Evolutionary conservation across 1,140 invertebrate species (phyloP), one percentile per base, ranked within the genome.

Genomic region (Drosophila takahashii): DNA sequence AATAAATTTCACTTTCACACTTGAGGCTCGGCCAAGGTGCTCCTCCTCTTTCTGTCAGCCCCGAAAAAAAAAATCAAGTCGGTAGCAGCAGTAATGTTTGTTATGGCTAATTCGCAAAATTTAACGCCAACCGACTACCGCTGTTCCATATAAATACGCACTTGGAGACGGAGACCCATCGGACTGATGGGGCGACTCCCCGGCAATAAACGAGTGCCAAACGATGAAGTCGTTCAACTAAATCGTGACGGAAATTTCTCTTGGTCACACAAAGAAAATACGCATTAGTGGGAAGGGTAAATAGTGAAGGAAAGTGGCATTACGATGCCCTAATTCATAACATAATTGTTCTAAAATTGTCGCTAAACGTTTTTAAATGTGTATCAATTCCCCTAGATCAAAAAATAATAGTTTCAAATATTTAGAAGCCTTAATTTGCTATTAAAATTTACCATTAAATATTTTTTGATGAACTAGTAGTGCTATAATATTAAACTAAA

Each of bases 1-100:
- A 84, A 89, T 87, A 87, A 87, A 87, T 87, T 87, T 87, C 84
- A 87, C 84, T 87, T 87, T 87, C 84, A 87, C 84, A 86, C 64
- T 77, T 71, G 64, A 79, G 70, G 57, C 39, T 67, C 66, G 73
- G 47, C 79, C 79, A 83, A 70, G 66, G 73, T 80, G 71, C 58
- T 60, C 45, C 42, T 9, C 47, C 41, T 18, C 41, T 1, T 3
- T 27, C 8, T 15, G 42, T 1, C 41, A 7, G 27, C 10, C 56
- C 42, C 22, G 22, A 18, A 47, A 47, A 18, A 47, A 47, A 58
- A 34, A 22, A 22, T 32, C 10, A 36, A 42, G 13, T 26, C 60
- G 37, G 48, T 51, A 59, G 45, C 58, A 22, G 18, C 29, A 8
- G 50, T 64, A 56, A 47, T 53, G 37, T 61, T 27, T 29, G 29